Base-by-base conservation (phyloP, 2,113 vertebrate genomes). In the Oceanodroma tethys region DNA sequence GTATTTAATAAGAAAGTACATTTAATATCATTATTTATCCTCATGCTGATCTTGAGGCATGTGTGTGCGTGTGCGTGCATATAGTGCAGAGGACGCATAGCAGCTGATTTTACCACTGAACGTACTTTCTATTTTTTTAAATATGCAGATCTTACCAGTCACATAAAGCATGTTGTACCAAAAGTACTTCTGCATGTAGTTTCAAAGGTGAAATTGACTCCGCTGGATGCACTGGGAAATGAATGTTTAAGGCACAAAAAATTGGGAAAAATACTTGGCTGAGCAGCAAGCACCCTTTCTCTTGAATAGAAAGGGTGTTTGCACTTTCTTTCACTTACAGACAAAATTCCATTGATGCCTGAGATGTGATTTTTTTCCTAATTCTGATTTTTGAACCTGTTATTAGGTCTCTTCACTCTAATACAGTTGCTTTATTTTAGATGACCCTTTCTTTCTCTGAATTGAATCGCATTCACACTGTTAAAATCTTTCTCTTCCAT, bases 251-350 rank as follows among this genome's bases (percentile, higher is more conserved):
- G 30, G 18, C 17, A 79, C 11, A 79, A 63, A 40, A 81, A 66
- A 11, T 0, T 13, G 16, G 13, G 10, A 30, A 76, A 90, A 70
- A 36, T 73, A 52, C 83, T 91, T 83, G 10, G 9, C 36, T 73
- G 36, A 80, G 9, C 34, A 76, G 3, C 26, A n/a, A 40, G 27
- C 6, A 52, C 3, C 6, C 12, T 52, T 52, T 50, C 58, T 30
- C 22, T 13, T 74, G 29, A 82, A 65, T 2, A 48, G 16, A 56
- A 56, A 32, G 1, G 7, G 0, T 0, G 0, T 75, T 87, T 85
- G 8, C 18, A 50, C 4, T 79, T 66, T 65, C 34, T 76, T 81
- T 75, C n/a, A 56, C 29, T 40, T 47, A n/a, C 10, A 66, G 40
- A 67, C 43, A 48, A 78, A 53, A 91, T 89, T 56, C n/a, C 5